phyloP scores from a whole-genome alignment of 2,797 vertebrate genomes.

The Melanotaenia pygmaea region DNA sequence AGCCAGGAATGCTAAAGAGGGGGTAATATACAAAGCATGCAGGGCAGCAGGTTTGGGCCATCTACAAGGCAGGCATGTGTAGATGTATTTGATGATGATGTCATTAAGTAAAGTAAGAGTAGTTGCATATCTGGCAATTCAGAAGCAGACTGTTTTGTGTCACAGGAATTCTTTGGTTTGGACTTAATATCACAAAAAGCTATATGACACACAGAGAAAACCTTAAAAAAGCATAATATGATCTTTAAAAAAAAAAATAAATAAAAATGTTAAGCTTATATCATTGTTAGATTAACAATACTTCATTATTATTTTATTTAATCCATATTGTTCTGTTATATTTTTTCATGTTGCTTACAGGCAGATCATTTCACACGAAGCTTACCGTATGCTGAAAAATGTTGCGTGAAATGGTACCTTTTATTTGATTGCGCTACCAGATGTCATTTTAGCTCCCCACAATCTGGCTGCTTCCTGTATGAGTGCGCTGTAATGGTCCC shows the following conservation, averaged over 20 bases:
- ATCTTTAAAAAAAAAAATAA: not conserved
- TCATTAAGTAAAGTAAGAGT: not conserved
- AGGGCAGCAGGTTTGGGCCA: not conserved
- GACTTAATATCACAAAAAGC: not conserved
- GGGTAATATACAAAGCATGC: not conserved
- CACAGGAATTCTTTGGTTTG: too few species aligned
- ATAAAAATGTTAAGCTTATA: not conserved
- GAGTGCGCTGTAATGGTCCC: constrained; percentile 83
- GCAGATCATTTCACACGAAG: constrained; percentile 4
- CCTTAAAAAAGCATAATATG: not conserved
- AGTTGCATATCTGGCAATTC: not conserved
- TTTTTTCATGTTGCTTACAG: too few species aligned
- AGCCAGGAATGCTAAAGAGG: not conserved
- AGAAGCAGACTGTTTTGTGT: not conserved
- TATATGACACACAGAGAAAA: not conserved
- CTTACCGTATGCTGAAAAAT: constrained; percentile 67
- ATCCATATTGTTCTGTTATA: too few species aligned
- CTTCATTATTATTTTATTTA: too few species aligned
- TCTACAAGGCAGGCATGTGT: not conserved
- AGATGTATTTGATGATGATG: not conserved
- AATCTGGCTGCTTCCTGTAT: constrained; percentile 82
- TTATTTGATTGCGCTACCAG: constrained; percentile 83
- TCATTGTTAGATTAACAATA: not conserved
- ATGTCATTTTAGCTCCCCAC: constrained; percentile 84
- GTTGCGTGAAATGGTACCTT: constrained; percentile 75